phyloP scores from a whole-genome alignment of 1,140 invertebrate genomes.

The Rhizoglyphus robini region DNA sequence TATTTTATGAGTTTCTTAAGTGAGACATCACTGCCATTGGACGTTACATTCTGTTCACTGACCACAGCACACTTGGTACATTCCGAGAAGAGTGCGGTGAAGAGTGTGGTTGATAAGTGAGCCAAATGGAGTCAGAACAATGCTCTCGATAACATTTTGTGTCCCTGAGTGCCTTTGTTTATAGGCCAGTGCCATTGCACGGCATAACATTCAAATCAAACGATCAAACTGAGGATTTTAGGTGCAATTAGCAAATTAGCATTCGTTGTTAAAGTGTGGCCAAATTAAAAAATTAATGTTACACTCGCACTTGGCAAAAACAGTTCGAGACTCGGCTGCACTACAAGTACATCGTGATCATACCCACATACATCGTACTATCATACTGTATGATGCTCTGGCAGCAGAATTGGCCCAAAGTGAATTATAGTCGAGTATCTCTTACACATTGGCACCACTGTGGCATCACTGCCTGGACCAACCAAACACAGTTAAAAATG shows the following conservation, averaged over 20 bases:
- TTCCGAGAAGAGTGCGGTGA: no score
- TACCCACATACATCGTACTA: neutral
- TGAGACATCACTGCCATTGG: no score
- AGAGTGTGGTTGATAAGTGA: no score
- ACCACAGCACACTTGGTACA: no score
- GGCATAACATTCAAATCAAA: neutral
- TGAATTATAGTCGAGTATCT: constrained; percentile 12
- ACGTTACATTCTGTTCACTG: no score
- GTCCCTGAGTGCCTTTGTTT: no score
- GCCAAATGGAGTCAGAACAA: no score
- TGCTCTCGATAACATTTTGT: constrained; percentile 9
- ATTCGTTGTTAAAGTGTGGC: constrained; percentile 1
- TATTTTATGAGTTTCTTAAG: no score
- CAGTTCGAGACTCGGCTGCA: neutral
- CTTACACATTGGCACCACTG: neutral
- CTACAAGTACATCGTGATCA: no score
- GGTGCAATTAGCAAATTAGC: constrained; percentile 7
- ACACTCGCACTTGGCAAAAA: neutral
- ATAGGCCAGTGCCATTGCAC: no score
- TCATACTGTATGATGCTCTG: neutral
- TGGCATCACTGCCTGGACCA: neutral
- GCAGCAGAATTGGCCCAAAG: neutral
- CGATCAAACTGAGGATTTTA: neutral
- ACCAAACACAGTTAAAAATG: neutral
- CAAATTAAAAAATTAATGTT: constrained; percentile 10